Percentiles rank a stretch among this genome's conserved stretches.
phyloP scores from a whole-genome alignment of 2,888 invertebrate genomes.

The Athripsodes cinereus region DNA sequence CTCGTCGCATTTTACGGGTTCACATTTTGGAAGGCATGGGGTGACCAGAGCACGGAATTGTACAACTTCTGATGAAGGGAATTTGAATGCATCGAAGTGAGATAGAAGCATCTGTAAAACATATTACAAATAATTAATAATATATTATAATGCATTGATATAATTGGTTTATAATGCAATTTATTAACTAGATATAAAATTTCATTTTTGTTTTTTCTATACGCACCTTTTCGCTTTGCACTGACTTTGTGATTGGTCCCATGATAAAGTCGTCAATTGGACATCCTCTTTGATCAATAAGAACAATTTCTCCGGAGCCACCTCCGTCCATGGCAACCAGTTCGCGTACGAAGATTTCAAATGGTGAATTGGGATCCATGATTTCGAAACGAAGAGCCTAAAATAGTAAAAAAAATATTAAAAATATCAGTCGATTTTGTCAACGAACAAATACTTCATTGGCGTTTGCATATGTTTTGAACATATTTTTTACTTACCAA shows the following conservation, averaged over 20 bases:
- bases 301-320: constrained; percentile 85
- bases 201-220: no score
- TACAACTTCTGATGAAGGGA: constrained; percentile 90
- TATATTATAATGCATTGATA: not conserved
- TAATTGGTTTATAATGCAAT: not conserved
- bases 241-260: constrained; percentile 84
- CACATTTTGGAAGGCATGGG: constrained; percentile 89
- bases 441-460: no score
- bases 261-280: constrained; percentile 92
- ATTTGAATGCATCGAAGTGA: constrained; percentile 94
- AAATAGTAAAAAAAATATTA: no score
- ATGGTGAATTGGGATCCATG: constrained; percentile 86
- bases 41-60: constrained; percentile 94
- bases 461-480: no score
- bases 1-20: constrained; percentile 85
- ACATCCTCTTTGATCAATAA: constrained; percentile 87
- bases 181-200: no score
- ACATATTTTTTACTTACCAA: constrained; percentile 46
- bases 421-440: no score
- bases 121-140: constrained; percentile 9
- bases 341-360: constrained; percentile 92
- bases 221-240: constrained; percentile 68
- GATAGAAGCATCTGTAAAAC: constrained; percentile 70
- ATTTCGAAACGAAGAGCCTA: constrained; percentile 85
- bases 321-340: constrained; percentile 92